Percentiles rank a stretch among this genome's conserved stretches.
Conservation (phyloP, 2,888 invertebrate genomes). For the Nomada fucata region DNA sequence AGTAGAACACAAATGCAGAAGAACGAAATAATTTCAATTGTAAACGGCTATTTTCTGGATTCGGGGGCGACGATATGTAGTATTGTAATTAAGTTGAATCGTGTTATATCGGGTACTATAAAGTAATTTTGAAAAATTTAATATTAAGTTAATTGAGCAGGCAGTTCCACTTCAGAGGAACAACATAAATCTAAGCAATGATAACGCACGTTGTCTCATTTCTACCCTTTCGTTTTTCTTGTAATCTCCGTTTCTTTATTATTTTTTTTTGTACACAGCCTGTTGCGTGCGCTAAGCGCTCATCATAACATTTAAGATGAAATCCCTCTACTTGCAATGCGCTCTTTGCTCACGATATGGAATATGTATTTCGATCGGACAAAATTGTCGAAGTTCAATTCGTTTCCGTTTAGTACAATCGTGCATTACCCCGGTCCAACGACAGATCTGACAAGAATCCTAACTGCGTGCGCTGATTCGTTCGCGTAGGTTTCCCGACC, state of each 20-base stretch:
- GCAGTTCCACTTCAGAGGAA: slow-evolving; percentile 59
- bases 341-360: neutral
- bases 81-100: slow-evolving; percentile 3
- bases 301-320: neutral
- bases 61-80: no score
- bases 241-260: slow-evolving; percentile 20
- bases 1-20: no score
- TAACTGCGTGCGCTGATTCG: neutral
- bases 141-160: neutral
- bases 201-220: slow-evolving; percentile 28
- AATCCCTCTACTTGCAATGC: neutral
- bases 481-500: slow-evolving; percentile 56
- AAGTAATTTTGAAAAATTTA: neutral
- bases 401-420: neutral
- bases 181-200: slow-evolving; percentile 32
- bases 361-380: neutral
- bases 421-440: neutral
- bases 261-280: neutral
- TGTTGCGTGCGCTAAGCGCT: neutral
- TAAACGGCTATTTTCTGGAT: no score
- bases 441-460: slow-evolving; percentile 3
- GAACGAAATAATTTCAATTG: no score
- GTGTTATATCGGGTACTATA: slow-evolving; percentile 20
- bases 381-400: neutral
- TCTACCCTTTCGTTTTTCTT: slow-evolving; percentile 42